Evolutionary conservation across 2,888 invertebrate species (phyloP).

Genomic region (Gymnocheta viridis): DNA sequence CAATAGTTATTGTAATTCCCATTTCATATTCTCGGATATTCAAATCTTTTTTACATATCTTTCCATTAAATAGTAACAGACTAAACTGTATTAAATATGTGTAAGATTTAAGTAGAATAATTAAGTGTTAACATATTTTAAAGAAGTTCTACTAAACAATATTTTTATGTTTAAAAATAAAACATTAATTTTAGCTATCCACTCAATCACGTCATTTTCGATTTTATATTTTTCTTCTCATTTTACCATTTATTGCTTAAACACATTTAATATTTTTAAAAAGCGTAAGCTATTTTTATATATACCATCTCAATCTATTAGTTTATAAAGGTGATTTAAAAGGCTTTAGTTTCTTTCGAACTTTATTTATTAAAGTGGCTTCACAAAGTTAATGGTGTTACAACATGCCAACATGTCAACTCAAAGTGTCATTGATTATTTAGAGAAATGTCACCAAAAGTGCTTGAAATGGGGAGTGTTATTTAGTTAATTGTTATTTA

Average conservation of each 20-base stretch:
- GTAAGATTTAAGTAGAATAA: not conserved
- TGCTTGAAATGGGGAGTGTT: not conserved
- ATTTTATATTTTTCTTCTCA: not conserved
- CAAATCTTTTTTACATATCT: too few species aligned
- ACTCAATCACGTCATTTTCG: not conserved
- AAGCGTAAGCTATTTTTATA: not conserved
- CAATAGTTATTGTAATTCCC: too few species aligned
- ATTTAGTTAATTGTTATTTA: slow-evolving; percentile 2
- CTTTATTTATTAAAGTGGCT: not conserved
- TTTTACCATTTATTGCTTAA: not conserved
- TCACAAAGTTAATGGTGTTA: slow-evolving; percentile 30
- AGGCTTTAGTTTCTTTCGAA: not conserved
- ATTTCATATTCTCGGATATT: too few species aligned
- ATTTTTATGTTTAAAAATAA: not conserved
- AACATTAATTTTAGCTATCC: not conserved
- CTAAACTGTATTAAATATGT: too few species aligned
- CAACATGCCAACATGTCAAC: slow-evolving; percentile 45
- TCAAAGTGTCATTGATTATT: slow-evolving; percentile 16
- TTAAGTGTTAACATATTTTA: not conserved
- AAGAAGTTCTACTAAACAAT: not conserved
- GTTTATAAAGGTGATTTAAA: not conserved
- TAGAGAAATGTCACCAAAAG: not conserved
- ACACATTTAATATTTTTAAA: not conserved
- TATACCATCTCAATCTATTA: not conserved
- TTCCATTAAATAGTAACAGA: too few species aligned